Conservation (phyloP, 2,113 vertebrate species). For the Empidonax traillii region DNA sequence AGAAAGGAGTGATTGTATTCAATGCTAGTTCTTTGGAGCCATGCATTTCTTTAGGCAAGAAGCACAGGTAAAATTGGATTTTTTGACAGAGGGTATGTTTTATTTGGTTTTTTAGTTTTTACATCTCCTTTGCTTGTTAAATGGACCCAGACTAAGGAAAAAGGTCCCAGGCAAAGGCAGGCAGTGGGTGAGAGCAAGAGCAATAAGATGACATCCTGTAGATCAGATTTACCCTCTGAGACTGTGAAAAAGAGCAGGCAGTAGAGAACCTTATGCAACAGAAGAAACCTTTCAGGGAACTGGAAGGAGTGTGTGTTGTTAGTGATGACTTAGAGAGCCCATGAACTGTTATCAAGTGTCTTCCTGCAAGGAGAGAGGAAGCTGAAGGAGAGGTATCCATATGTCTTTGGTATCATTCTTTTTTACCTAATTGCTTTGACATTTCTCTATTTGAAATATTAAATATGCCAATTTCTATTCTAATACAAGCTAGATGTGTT, state of each 20-base stretch:
- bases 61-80: not conserved
- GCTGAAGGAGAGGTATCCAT: not conserved
- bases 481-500: not conserved
- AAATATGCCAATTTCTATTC: not conserved
- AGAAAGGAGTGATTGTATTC: not conserved
- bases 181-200: not conserved
- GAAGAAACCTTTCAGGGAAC: not conserved
- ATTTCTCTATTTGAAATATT: not conserved
- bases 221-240: not conserved
- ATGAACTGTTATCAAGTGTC: not conserved
- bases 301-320: fast-evolving
- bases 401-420: not conserved
- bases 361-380: not conserved
- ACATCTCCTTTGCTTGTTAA: not conserved
- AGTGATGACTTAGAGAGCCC: not conserved
- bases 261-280: not conserved
- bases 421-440: not conserved
- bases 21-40: not conserved
- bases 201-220: not conserved
- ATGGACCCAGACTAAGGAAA: not conserved
- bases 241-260: not conserved
- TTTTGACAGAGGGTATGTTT: not conserved
- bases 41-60: not conserved
- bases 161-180: not conserved
- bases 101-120: not conserved